phyloP scores from a whole-genome alignment of 2,113 vertebrate genomes.

The Apistogramma diplotaenia region DNA sequence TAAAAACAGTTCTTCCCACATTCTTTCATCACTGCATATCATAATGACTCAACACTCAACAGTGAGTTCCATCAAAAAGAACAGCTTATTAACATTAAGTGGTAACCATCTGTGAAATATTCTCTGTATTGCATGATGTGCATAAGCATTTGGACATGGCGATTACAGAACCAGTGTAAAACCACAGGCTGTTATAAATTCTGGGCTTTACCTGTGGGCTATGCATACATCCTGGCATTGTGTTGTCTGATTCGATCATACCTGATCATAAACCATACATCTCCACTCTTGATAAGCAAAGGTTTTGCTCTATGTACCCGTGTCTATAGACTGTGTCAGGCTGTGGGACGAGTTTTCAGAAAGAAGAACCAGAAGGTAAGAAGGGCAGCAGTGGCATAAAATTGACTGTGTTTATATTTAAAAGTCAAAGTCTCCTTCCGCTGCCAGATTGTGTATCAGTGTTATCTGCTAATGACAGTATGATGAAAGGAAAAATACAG shows the following conservation, averaged over 20 bases:
- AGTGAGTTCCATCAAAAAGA: background rate
- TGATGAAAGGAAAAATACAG: background rate
- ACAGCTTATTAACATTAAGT: background rate
- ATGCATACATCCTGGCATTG: background rate
- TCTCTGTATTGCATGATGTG: background rate
- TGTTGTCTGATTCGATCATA: too few relatives aligned
- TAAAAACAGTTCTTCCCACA: background rate
- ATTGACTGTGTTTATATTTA: background rate
- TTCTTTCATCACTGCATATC: background rate
- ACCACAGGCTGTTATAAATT: background rate
- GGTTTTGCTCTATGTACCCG: accelerated
- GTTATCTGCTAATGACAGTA: background rate
- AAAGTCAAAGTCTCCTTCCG: background rate
- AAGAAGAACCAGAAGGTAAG: background rate
- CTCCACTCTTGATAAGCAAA: background rate
- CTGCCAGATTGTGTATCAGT: background rate
- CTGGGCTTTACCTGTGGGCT: background rate
- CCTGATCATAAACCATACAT: background rate
- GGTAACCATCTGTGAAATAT: background rate
- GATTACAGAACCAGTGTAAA: background rate
- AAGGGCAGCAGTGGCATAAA: background rate
- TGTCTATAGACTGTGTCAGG: background rate
- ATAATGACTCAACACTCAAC: background rate
- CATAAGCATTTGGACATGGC: background rate
- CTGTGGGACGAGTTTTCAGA: background rate